phyloP scores from a whole-genome alignment of 2,113 vertebrate species.

The Helogale parvula region DNA sequence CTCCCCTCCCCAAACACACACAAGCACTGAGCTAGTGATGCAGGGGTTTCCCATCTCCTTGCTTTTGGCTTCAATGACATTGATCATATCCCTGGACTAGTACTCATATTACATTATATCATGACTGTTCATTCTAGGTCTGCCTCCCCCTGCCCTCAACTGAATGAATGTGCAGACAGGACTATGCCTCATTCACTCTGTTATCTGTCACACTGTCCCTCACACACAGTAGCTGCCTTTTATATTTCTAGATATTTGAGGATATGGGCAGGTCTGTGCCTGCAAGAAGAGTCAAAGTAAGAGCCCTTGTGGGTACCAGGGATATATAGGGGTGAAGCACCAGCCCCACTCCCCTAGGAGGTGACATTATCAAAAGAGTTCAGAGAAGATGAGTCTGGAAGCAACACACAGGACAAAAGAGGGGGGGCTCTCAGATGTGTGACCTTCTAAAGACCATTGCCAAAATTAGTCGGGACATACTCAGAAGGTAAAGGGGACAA shows the following conservation, averaged over 20 bases:
- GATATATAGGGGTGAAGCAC: background rate
- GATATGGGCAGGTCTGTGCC: background rate
- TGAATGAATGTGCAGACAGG: background rate
- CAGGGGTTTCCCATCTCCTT: background rate
- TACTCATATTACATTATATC: background rate
- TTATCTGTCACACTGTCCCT: background rate
- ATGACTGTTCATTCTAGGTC: background rate
- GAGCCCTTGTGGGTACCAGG: background rate
- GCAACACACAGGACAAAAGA: background rate
- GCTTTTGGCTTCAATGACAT: background rate
- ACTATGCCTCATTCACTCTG: background rate
- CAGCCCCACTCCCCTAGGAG: background rate
- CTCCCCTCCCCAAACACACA: fast-evolving
- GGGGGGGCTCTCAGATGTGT: background rate
- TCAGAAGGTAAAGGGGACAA: background rate
- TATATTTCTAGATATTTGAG: background rate
- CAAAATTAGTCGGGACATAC: background rate
- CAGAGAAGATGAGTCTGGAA: background rate
- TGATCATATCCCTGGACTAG: background rate
- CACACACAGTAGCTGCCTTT: background rate
- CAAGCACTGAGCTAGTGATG: background rate
- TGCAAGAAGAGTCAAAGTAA: background rate
- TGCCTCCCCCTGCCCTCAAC: background rate
- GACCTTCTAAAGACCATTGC: background rate
- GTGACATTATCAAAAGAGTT: background rate